Percentiles rank a stretch among this genome's conserved stretches.
Evolutionary conservation across 2,888 invertebrate species (phyloP).

Genomic region (Lasioglossum zephyrum): DNA sequence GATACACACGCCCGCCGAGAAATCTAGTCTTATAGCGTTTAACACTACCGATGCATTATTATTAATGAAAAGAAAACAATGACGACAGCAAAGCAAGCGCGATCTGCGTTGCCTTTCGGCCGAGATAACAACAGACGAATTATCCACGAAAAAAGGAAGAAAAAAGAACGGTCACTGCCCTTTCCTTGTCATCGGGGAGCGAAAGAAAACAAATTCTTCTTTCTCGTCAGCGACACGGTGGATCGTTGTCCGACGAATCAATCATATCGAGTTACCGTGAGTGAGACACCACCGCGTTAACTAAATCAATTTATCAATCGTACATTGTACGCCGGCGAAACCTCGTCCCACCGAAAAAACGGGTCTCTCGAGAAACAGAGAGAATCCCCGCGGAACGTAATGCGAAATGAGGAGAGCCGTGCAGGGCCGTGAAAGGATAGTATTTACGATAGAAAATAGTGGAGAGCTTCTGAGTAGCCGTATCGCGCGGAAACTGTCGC

Average conservation of each 20-base stretch:
- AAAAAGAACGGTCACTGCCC: conserved; percentile 25
- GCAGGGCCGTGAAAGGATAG: conserved; percentile 58
- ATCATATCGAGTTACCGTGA: conserved; percentile 69
- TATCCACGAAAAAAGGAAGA: conserved; percentile 25
- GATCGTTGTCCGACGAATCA: conserved; percentile 60
- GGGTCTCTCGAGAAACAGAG: neutral
- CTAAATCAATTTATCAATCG: conserved; percentile 45
- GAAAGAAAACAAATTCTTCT: conserved; percentile 28
- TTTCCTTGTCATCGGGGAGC: conserved; percentile 36
- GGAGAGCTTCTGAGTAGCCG: conserved; percentile 51
- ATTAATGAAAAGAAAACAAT: conserved; percentile 29
- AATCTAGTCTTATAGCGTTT: conserved; percentile 72
- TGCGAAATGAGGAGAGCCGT: conserved; percentile 4
- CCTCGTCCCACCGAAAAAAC: conserved; percentile 19
- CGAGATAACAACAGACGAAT: conserved; percentile 40
- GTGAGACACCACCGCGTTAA: conserved; percentile 63
- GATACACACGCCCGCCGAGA: conserved; percentile 65
- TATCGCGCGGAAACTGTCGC: conserved; percentile 35
- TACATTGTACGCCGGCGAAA: conserved; percentile 23
- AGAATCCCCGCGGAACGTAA: neutral
- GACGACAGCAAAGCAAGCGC: conserved; percentile 33
- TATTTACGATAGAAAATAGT: conserved; percentile 62
- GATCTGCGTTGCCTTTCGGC: conserved; percentile 69
- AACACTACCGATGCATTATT: conserved; percentile 55
- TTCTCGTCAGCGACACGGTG: conserved; percentile 38